A percentile compares a stretch with the other conserved stretches of the same genome.
These are phyloP conservation scores for Muscidifurax raptorellus DNA, from an alignment of 1,140 invertebrate genomes.

Conservation along the genomic window DNA sequence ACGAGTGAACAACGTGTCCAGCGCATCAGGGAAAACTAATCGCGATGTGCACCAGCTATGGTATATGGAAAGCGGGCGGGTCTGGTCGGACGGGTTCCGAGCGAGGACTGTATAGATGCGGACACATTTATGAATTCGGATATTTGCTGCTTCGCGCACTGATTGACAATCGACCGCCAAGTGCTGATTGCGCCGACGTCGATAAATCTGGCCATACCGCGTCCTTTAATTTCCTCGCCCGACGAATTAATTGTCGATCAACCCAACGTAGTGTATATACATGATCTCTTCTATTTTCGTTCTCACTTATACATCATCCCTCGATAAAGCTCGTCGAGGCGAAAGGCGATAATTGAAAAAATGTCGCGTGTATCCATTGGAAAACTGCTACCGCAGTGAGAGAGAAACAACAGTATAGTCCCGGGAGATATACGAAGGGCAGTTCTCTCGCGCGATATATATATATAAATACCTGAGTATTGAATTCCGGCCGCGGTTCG, in stretches of 20 bases:
- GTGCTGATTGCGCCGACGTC: too few relatives aligned
- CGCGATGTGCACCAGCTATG: too few relatives aligned
- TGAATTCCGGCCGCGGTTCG: constrained; percentile 1
- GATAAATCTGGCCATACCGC: not conserved
- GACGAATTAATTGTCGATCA: constrained; percentile 3
- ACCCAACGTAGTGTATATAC: not conserved
- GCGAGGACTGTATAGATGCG: not conserved
- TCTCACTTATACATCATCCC: not conserved
- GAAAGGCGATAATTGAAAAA: constrained; percentile 33
- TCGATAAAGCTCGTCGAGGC: not conserved
- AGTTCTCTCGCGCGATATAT: not conserved
- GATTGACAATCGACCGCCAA: not conserved
- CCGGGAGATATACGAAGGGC: not conserved
- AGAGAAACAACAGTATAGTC: not conserved
- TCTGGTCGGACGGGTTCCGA: not conserved
- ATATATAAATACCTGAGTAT: too few relatives aligned
- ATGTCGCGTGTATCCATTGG: not conserved
- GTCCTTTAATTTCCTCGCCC: not conserved
- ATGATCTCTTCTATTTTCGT: too few relatives aligned
- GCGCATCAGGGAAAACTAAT: too few relatives aligned
- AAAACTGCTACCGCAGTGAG: not conserved
- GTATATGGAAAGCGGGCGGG: not conserved
- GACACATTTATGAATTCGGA: not conserved
- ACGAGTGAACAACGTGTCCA: too few relatives aligned
- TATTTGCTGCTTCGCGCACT: not conserved